phyloP scores from a whole-genome alignment of 2,888 invertebrate species.

The Glomeris marginata region DNA sequence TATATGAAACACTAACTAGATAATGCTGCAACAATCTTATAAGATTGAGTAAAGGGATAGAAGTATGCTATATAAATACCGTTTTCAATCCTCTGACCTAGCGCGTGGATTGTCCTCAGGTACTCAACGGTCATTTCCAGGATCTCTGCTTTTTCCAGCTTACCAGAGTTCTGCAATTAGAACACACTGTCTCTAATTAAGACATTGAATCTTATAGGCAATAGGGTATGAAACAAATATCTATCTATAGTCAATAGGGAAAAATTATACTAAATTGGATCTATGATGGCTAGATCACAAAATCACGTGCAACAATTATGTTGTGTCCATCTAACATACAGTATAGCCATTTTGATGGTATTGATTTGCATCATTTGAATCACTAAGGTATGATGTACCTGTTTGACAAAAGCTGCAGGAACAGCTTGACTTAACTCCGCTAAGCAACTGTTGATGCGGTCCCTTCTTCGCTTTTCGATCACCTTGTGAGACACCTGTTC shows the following conservation, averaged over 20 bases:
- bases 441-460: constrained; percentile 11
- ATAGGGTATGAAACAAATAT: no score
- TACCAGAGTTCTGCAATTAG: constrained; percentile 6
- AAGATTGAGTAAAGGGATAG: no score
- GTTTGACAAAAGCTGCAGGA: constrained; percentile 11
- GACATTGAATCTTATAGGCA: no score
- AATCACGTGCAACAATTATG: no score
- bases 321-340: no score
- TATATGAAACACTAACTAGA: no score
- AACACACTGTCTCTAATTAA: no score
- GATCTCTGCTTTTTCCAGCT: constrained; percentile 12
- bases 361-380: neutral
- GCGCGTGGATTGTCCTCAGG: constrained; percentile 6
- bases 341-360: no score
- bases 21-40: no score
- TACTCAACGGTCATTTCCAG: constrained; percentile 13
- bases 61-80: neutral
- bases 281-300: neutral
- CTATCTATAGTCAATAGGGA: no score
- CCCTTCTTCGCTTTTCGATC: constrained; percentile 9
- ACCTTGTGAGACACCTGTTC: constrained; percentile 13
- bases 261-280: no score
- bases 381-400: constrained; percentile 1
- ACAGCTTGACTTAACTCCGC: constrained; percentile 9
- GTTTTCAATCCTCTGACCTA: neutral